Percentiles rank a stretch among this genome's conserved stretches.
These are phyloP conservation scores for Silurus glanis DNA, from an alignment of 2,113 vertebrate genomes.

Conservation along the genomic window DNA sequence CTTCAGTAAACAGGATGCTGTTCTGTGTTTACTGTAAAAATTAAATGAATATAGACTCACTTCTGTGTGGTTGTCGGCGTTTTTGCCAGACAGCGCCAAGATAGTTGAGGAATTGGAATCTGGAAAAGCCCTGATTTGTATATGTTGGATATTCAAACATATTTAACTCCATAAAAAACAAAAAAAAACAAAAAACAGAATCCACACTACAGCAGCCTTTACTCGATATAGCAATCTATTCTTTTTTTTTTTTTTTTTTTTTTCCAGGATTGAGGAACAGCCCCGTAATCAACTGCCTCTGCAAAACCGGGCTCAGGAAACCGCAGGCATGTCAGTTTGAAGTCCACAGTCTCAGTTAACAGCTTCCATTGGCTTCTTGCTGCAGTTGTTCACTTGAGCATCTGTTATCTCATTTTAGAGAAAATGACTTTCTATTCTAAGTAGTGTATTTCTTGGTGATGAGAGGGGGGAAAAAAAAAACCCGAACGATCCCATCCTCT, in stretches of 20 bases:
- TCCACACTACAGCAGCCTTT: constrained; percentile 12
- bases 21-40: background rate
- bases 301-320: constrained; percentile 32
- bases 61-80: background rate
- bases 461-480: background rate
- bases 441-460: constrained; percentile 29
- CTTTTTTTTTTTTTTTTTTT: constrained; percentile 3
- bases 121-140: background rate
- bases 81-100: background rate
- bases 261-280: constrained; percentile 45
- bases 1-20: background rate
- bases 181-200: background rate
- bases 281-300: constrained; percentile 48
- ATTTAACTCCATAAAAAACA: background rate
- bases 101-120: background rate
- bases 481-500: constrained; percentile 35
- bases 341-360: constrained; percentile 31
- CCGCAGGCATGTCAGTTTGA: constrained; percentile 48
- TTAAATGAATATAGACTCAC: background rate
- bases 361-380: constrained; percentile 27
- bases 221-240: constrained; percentile 18
- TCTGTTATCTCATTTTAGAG: constrained; percentile 46
- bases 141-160: constrained; percentile 16
- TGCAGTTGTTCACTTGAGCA: constrained; percentile 20
- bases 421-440: constrained; percentile 36